Base-by-base conservation (phyloP, 2,797 vertebrate genomes). In the Poeciliopsis gracilis region DNA sequence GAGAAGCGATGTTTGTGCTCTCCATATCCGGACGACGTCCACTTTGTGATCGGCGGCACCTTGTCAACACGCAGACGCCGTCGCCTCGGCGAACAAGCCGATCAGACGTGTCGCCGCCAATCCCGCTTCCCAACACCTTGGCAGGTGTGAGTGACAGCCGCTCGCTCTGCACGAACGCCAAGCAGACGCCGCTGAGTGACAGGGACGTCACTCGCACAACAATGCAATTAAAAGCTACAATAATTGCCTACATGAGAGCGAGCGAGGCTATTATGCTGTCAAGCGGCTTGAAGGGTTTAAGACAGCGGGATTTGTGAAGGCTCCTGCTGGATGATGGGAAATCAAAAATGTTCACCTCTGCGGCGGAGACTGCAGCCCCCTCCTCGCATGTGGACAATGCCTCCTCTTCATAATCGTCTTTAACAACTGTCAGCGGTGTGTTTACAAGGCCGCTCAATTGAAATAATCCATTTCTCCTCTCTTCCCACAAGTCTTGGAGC, bases 161-260 rank as follows among this genome's bases (percentile, higher is more conserved):
- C 69, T 15, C 43, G 41, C 77, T 76, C 47, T 9, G 82, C 76
- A 33, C 2, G 33, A 83, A 86, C 77, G 36, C 83, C 51, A 11
- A 25, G 78, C 74, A 28, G 78, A 82, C 81, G 57, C 78, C 2
- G 0, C 3, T 87, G 91, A 91, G 72, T 91, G 93, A 89, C 90
- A 73, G 85, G 73, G 81, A 88, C 80, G 86, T 81, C 59, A 28
- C 83, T 80, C 81, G 73, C 81, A 84, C 88, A 88, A 90, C 90
- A 88, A 82, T 71, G 82, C 91, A 92, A 93, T 94, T 93, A 94
- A 93, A 92, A 89, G 80, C 87, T 77, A 86, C 85, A 84, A 79
- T 93, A 88, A 93, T 90, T 87, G 86, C 75, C 84, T 75, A 30
- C 73, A 79, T 81, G 84, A 69, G 76, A 82, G 83, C 72, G 79